Percentiles rank a stretch among this genome's conserved stretches.
phyloP scores from a whole-genome alignment of 1,140 invertebrate genomes.

The honey bee (Apis mellifera) region DNA sequence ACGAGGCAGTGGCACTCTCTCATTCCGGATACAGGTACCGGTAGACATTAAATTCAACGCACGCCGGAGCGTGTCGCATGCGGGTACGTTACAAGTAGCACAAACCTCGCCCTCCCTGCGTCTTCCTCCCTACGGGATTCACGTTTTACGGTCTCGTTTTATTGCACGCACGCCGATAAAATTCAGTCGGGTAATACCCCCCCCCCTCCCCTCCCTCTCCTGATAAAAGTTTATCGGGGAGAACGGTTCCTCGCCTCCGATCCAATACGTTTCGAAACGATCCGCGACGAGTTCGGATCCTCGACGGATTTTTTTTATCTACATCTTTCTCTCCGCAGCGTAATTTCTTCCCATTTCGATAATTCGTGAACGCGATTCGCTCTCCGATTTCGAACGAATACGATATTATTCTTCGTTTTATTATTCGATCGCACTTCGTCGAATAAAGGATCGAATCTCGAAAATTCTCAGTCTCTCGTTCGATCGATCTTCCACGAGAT shows the following conservation, averaged over 20 bases:
- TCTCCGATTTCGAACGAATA: too few relatives aligned
- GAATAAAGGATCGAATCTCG: too few relatives aligned
- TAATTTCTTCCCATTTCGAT: too few relatives aligned
- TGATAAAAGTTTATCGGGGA: conserved; percentile 34
- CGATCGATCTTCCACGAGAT: too few relatives aligned
- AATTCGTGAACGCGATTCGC: too few relatives aligned
- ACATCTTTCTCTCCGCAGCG: background rate
- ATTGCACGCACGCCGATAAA: conserved; percentile 42
- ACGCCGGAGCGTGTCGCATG: conserved; percentile 50
- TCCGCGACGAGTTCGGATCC: too few relatives aligned
- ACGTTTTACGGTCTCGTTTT: conserved; percentile 33
- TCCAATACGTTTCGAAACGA: background rate
- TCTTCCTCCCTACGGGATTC: background rate
- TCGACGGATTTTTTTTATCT: too few relatives aligned
- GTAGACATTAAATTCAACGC: conserved; percentile 58
- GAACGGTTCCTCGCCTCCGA: background rate
- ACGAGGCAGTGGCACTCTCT: conserved; percentile 32
- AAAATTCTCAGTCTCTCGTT: too few relatives aligned
- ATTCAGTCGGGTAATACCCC: conserved; percentile 23
- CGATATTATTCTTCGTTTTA: too few relatives aligned
- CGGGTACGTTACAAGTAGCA: conserved; percentile 50
- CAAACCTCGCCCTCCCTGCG: background rate
- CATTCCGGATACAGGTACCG: conserved; percentile 39
- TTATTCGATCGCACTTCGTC: background rate
- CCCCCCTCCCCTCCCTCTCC: background rate